Percentiles rank a stretch among this genome's conserved stretches.
phyloP scores from a whole-genome alignment of 1,140 invertebrate species.

The Himalopsyche phryganea region DNA sequence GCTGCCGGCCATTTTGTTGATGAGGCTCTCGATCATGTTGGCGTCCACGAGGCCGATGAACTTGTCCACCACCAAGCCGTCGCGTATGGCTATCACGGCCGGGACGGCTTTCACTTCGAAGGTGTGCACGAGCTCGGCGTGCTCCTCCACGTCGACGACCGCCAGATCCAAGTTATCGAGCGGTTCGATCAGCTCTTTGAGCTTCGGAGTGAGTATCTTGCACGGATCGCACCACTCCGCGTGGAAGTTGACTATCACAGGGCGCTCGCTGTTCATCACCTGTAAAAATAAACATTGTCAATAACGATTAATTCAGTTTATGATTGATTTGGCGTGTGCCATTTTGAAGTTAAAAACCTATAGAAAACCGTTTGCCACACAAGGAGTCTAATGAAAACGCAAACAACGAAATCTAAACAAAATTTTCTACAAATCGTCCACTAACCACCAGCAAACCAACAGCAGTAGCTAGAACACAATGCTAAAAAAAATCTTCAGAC shows the following conservation, averaged over 20 bases:
- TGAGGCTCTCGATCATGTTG: conserved; percentile 77
- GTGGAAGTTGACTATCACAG: conserved; percentile 84
- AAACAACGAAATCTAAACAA: too few relatives aligned
- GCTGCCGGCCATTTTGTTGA: conserved; percentile 63
- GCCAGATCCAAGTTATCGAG: conserved; percentile 80
- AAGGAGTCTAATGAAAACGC: too few relatives aligned
- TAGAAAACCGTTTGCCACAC: too few relatives aligned
- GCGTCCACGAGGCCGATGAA: conserved; percentile 88
- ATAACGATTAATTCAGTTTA: too few relatives aligned
- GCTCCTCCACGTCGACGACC: conserved; percentile 87
- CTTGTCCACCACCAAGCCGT: conserved; percentile 86
- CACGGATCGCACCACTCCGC: conserved; percentile 95
- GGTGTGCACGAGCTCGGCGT: conserved; percentile 67
- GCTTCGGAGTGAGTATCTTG: conserved; percentile 86
- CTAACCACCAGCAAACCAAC: too few relatives aligned
- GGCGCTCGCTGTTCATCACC: conserved; percentile 76
- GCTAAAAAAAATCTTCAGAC: too few relatives aligned
- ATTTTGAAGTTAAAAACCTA: too few relatives aligned
- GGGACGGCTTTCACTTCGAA: conserved; percentile 83
- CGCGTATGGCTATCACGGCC: conserved; percentile 82
- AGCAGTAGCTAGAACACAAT: too few relatives aligned
- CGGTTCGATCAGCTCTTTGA: conserved; percentile 76
- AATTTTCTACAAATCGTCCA: too few relatives aligned
- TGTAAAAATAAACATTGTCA: conserved; percentile 40
- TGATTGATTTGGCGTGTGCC: too few relatives aligned